phyloP scores from a whole-genome alignment of 2,113 vertebrate genomes.

The Oreochromis spilurus region DNA sequence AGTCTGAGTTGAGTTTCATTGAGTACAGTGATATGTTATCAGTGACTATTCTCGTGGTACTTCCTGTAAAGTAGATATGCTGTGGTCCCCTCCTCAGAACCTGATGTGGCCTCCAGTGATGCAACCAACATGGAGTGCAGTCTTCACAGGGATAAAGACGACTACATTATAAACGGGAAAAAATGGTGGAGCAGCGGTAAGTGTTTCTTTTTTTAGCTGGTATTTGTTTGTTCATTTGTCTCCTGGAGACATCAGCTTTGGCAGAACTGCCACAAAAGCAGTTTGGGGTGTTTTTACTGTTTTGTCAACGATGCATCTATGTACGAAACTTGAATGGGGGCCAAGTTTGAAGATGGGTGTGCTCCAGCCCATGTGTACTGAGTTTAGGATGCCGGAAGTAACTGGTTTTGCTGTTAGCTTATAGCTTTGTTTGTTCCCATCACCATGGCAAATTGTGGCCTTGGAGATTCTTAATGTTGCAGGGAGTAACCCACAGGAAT shows the following conservation, averaged over 20 bases:
- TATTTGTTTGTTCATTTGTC: neutral
- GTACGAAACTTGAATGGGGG: neutral
- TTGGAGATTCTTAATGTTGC: neutral
- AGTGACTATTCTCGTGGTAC: neutral
- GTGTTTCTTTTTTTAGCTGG: conserved; percentile 35
- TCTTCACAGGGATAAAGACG: conserved; percentile 71
- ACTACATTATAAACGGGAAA: conserved; percentile 83
- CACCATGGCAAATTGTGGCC: neutral
- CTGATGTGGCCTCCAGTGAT: conserved; percentile 89
- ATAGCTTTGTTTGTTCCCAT: neutral
- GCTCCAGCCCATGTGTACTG: neutral
- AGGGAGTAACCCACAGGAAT: neutral
- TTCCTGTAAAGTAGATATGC: neutral
- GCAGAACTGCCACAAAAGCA: neutral
- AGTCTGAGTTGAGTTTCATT: neutral
- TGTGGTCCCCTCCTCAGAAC: conserved; percentile 71
- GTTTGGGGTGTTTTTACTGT: neutral
- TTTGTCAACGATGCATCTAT: neutral
- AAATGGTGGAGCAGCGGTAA: conserved; percentile 96
- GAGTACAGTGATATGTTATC: neutral
- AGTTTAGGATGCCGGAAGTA: neutral
- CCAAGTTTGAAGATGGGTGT: neutral
- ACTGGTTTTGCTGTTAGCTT: neutral
- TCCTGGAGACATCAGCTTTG: neutral
- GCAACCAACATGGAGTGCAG: conserved; percentile 88